phyloP scores from a whole-genome alignment of 2,113 vertebrate genomes.

The Blennius ocellaris region DNA sequence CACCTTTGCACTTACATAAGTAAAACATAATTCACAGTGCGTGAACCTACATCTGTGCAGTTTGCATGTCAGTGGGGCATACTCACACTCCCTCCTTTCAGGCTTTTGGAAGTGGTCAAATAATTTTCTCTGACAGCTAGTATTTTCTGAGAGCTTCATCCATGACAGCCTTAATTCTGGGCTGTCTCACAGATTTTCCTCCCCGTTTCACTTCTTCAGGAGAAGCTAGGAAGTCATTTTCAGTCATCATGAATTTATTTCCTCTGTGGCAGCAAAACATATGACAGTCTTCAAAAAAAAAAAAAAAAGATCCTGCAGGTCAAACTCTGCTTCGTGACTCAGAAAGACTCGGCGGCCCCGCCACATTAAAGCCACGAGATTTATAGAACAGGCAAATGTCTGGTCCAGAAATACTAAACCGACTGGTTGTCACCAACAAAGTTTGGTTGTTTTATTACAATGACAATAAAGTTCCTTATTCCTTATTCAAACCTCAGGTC shows the following conservation, averaged over 20 bases:
- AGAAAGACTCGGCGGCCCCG: neutral
- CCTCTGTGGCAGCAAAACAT: neutral
- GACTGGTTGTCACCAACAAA: too few relatives aligned
- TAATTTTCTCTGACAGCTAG: neutral
- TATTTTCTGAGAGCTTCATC: conserved; percentile 5
- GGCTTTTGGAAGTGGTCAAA: conserved; percentile 4
- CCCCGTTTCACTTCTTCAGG: conserved; percentile 2
- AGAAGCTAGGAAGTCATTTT: neutral
- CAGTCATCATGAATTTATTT: neutral
- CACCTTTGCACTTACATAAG: neutral
- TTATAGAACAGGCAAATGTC: neutral
- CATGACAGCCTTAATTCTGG: conserved; percentile 7
- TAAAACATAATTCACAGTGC: neutral
- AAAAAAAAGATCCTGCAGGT: neutral
- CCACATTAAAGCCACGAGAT: neutral
- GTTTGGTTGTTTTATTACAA: too few relatives aligned
- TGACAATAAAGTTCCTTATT: too few relatives aligned
- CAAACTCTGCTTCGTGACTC: neutral
- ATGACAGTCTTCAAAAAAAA: neutral
- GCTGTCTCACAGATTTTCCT: conserved; percentile 3
- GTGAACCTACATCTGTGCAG: neutral
- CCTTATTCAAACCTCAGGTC: neutral
- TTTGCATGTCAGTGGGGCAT: neutral
- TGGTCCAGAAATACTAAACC: conserved; percentile 3
- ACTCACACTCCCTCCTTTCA: neutral